Evolutionary conservation across 2,797 vertebrate genomes (phyloP).

Genomic region (Pitangus sulphuratus): DNA sequence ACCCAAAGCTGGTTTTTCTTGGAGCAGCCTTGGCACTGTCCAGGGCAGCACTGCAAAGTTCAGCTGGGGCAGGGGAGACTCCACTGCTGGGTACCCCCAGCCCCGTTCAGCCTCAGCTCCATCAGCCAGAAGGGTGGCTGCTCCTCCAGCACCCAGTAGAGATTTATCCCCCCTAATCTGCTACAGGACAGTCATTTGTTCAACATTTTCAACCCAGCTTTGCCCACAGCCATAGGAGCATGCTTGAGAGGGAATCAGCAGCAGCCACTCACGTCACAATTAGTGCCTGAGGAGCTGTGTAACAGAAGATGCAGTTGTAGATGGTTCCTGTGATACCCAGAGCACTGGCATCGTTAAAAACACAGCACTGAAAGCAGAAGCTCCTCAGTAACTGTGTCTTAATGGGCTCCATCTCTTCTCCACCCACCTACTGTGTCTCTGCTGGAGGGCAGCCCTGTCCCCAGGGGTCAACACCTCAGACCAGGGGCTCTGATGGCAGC

Average conservation of each 20-base stretch:
- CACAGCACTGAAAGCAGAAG: background rate
- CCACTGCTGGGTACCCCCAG: background rate
- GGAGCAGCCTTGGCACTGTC: fast-evolving
- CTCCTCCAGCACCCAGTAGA: fast-evolving
- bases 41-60: background rate
- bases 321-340: background rate
- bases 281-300: background rate
- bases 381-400: background rate
- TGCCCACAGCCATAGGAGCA: background rate
- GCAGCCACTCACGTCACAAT: background rate
- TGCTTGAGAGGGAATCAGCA: background rate
- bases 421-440: fast-evolving
- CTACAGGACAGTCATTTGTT: background rate
- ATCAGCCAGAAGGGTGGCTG: background rate
- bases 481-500: fast-evolving
- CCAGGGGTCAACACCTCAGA: background rate
- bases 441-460: background rate
- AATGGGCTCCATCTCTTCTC: background rate
- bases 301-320: background rate
- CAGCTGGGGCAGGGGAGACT: fast-evolving
- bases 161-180: fast-evolving
- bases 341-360: background rate
- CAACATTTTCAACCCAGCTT: fast-evolving
- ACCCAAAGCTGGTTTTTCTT: fast-evolving
- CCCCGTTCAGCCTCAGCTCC: fast-evolving